Percentiles rank a stretch among this genome's conserved stretches.
Conservation (phyloP, 2,113 vertebrate species). For the Opisthocomus hoazin region DNA sequence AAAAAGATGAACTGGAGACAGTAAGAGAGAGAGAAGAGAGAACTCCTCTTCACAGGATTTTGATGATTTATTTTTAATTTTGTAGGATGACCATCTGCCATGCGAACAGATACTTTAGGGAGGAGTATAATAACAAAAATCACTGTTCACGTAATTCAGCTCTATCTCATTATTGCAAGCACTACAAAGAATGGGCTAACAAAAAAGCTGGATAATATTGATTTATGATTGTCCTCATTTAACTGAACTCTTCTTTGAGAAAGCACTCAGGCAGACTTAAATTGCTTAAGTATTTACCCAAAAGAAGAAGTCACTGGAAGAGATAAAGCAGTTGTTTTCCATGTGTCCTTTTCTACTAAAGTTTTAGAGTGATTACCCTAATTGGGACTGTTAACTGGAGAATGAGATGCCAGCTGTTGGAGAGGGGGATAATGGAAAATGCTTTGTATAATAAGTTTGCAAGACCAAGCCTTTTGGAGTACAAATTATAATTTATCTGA, state of each 20-base stretch:
- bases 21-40: background rate
- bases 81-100: background rate
- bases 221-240: slow-evolving; percentile 23
- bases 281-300: slow-evolving; percentile 9
- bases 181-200: background rate
- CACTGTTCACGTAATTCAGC: background rate
- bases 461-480: background rate
- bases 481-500: background rate
- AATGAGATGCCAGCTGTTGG: slow-evolving; percentile 39
- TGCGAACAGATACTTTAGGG: background rate
- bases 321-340: slow-evolving; percentile 32
- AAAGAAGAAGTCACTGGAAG: slow-evolving; percentile 13
- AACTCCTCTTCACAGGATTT: background rate
- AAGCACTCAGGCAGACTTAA: slow-evolving; percentile 17
- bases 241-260: slow-evolving; percentile 6
- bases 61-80: background rate
- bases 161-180: background rate
- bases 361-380: slow-evolving; percentile 34
- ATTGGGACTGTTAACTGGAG: slow-evolving; percentile 35
- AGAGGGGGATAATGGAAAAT: background rate
- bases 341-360: background rate
- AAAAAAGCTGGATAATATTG: background rate
- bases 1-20: background rate
- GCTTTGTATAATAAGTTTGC: slow-evolving; percentile 10
- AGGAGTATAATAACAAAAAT: background rate